These are phyloP conservation scores for Xestia ashworthii DNA, from an alignment of 2,888 invertebrate genomes.

Conservation along the genomic window DNA sequence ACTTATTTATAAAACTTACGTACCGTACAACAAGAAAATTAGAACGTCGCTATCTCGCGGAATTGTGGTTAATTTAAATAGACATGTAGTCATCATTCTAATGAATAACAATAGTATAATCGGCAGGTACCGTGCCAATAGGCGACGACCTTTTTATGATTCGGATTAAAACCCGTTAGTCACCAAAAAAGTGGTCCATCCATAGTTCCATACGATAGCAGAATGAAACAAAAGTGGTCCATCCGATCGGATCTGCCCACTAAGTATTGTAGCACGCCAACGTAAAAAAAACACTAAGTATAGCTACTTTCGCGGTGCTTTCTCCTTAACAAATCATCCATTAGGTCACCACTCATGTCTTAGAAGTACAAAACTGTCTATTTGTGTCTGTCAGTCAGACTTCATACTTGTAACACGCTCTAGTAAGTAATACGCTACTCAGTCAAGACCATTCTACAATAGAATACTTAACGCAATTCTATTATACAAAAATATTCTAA, in stretches of 20 bases:
- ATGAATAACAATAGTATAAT: conserved; percentile 55
- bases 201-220: conserved; percentile 49
- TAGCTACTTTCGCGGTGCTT: conserved; percentile 65
- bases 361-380: conserved; percentile 51
- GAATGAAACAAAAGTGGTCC: conserved; percentile 58
- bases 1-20: conserved; percentile 55
- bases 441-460: conserved; percentile 49
- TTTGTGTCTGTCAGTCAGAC: conserved; percentile 45
- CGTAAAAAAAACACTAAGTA: conserved; percentile 67
- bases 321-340: conserved; percentile 66
- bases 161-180: conserved; percentile 80
- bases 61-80: conserved; percentile 35
- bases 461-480: conserved; percentile 34
- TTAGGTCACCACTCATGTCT: conserved; percentile 61
- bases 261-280: conserved; percentile 70
- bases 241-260: conserved; percentile 69
- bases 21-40: conserved; percentile 20
- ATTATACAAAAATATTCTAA: conserved; percentile 43
- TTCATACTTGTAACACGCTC: conserved; percentile 40
- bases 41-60: background rate
- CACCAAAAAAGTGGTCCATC: conserved; percentile 64
- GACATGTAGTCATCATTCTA: conserved; percentile 51
- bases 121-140: conserved; percentile 45
- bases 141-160: conserved; percentile 70
- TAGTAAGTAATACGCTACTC: conserved; percentile 57